phyloP scores from a whole-genome alignment of 2,888 invertebrate genomes.

The Acronicta leporina region DNA sequence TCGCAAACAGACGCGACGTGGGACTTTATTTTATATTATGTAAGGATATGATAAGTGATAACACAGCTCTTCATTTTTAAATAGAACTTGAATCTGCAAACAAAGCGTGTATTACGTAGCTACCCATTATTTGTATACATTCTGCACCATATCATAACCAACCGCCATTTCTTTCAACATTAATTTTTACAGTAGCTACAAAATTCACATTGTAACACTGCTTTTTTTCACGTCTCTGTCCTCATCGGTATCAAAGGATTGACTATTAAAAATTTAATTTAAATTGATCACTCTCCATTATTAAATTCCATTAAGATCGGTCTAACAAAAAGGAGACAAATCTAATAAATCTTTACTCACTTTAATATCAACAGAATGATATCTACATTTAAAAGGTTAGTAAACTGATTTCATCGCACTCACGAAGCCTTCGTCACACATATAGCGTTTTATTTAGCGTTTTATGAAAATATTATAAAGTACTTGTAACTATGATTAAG shows the following conservation, averaged over 20 bases:
- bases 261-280: constrained; percentile 17
- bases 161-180: too few relatives aligned
- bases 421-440: constrained; percentile 1
- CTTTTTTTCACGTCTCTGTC: constrained; percentile 2
- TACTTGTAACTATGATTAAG: too few relatives aligned
- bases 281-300: constrained; percentile 43
- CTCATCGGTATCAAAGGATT: constrained; percentile 16
- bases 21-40: too few relatives aligned
- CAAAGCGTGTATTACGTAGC: too few relatives aligned
- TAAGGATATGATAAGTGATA: too few relatives aligned
- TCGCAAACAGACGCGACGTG: too few relatives aligned
- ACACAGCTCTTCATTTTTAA: too few relatives aligned
- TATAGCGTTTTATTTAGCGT: constrained; percentile 6
- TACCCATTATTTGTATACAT: too few relatives aligned
- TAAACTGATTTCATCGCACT: constrained; percentile 30
- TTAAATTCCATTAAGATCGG: constrained; percentile 16
- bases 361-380: constrained; percentile 24
- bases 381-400: constrained; percentile 35
- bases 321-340: constrained; percentile 14
- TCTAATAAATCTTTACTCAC: constrained; percentile 40
- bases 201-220: not conserved
- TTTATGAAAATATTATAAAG: not conserved
- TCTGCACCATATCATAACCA: too few relatives aligned
- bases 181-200: too few relatives aligned
- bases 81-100: too few relatives aligned